Evolutionary conservation across 1,140 invertebrate genomes (phyloP).

Genomic region (Lysiphlebus fabarum): DNA sequence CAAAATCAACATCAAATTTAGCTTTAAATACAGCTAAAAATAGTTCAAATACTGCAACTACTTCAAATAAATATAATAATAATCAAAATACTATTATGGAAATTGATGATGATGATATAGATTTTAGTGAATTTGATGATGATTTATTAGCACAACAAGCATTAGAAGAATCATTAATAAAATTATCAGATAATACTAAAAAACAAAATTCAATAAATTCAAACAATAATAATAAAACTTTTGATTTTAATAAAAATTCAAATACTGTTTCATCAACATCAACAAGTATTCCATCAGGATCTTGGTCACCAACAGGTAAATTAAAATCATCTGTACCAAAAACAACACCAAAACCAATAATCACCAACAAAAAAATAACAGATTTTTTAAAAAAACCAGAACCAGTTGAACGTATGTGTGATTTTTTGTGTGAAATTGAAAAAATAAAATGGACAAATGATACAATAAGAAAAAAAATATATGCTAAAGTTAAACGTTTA

Average conservation of each 20-base stretch:
- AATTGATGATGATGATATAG: not conserved
- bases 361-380: constrained; percentile 26
- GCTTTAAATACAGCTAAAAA: no score
- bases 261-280: not conserved
- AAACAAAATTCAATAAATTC: no score
- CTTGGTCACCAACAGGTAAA: not conserved
- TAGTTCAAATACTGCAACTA: no score
- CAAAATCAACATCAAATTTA: no score
- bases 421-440: constrained; percentile 35
- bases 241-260: not conserved
- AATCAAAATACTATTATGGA: constrained; percentile 18
- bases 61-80: not conserved
- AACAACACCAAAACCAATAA: constrained; percentile 7
- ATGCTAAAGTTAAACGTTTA: constrained; percentile 31
- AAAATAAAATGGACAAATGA: constrained; percentile 21
- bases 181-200: not conserved
- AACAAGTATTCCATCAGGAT: not conserved
- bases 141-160: not conserved
- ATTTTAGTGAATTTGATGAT: no score
- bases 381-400: constrained; percentile 25
- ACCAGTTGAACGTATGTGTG: constrained; percentile 23
- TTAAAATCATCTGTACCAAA: constrained; percentile 13
- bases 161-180: not conserved
- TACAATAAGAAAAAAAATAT: constrained; percentile 30
- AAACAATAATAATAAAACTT: no score